Evolutionary conservation across 2,113 vertebrate species (phyloP), one percentile per base, ranked within the genome.

Genomic region (Eolophus roseicapilla): DNA sequence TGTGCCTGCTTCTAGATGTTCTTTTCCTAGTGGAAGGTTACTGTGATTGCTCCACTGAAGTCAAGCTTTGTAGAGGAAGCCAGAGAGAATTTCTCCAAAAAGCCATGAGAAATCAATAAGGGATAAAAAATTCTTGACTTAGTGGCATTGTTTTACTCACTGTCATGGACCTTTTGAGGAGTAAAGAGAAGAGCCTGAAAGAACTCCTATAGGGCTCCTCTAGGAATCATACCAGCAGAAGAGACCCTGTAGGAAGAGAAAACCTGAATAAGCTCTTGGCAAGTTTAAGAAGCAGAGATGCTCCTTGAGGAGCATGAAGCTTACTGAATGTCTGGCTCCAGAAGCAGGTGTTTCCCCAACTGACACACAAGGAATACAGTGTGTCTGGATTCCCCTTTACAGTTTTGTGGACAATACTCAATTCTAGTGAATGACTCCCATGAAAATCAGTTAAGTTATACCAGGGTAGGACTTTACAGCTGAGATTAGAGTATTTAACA

Each of bases 331-430:
- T 35, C 79, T 73, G 23, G 17, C 64, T 89, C 39, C 39, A 84
- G 64, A 78, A 71, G 37, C 10, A 71, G 39, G 13, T 55, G 9
- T 60, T 94, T 50, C 9, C 16, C 29, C 3, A 35, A 21, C 9
- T 77, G 64, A 44, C 43, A 47, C 0, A 0, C 25, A 50, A 78
- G 50, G 21, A 79, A 75, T 46, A 53, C 2, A 6, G 10, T 31
- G 39, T 43, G 16, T 67, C 47, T 84, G 52, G n/a, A 86, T 71
- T 86, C 7, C 11, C 16, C 41, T 43, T 79, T n/a, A n/a, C 57
- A 33, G 8, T 65, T 67, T 69, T 71, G 35, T 82, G 41, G 31
- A 31, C 27, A 75, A 25, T 47, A 43, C 31, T 89, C 29, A 65
- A 23, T 53, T 79, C 17, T 53, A 69, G 28, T 37, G 20, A 50